A percentile compares a stretch with the other conserved stretches of the same genome.
phyloP scores from a whole-genome alignment of 1,140 invertebrate genomes.

The Ephestia elutella region DNA sequence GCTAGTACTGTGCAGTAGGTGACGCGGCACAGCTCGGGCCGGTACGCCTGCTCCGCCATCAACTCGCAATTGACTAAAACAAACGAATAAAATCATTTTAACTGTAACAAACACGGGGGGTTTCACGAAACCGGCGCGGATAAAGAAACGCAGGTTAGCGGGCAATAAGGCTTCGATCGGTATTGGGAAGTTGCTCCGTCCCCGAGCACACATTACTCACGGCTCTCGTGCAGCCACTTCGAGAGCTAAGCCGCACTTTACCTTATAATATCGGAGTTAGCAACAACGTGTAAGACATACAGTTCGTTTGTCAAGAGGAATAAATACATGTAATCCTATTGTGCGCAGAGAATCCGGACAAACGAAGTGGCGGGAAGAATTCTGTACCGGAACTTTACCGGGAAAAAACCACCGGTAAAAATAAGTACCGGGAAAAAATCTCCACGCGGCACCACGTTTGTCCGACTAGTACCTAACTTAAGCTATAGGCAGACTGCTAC shows the following conservation, averaged over 20 bases:
- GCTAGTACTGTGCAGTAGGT: constrained; percentile 90
- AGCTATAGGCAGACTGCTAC: no score
- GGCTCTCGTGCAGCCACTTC: not conserved
- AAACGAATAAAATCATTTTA: not conserved
- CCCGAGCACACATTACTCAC: constrained; percentile 4
- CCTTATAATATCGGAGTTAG: not conserved
- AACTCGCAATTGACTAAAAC: constrained; percentile 39
- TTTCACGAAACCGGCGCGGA: not conserved
- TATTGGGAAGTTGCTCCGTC: constrained; percentile 8
- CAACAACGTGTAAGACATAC: not conserved
- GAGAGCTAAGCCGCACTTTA: not conserved
- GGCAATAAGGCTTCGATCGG: constrained; percentile 17
- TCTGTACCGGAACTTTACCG: no score
- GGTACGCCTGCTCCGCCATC: constrained; percentile 86
- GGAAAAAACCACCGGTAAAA: no score
- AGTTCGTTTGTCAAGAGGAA: no score
- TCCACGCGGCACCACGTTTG: no score
- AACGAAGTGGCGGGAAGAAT: no score
- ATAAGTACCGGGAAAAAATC: no score
- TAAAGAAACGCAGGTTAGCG: not conserved
- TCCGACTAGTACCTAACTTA: no score
- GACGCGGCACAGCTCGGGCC: constrained; percentile 83
- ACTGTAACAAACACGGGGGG: not conserved
- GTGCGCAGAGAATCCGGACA: no score
- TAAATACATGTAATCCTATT: no score